phyloP scores from a whole-genome alignment of 2,113 vertebrate species.

The rat (Rattus norvegicus) region GRCr8 NC_086030.1:37761501-37762000 shows the following conservation, averaged over 20 bases:
- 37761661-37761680: not conserved
- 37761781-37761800: not conserved
- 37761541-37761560: not conserved
- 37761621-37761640: not conserved
- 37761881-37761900: not conserved
- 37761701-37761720: too few species aligned
- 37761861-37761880: not conserved
- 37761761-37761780: too few species aligned
- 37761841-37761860: not conserved
- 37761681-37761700: fast-evolving
- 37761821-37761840: not conserved
- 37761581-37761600: not conserved
- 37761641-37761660: not conserved
- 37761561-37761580: not conserved
- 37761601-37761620: not conserved
- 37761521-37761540: not conserved
- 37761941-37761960: constrained; percentile 85
- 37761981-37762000: constrained; percentile 96
- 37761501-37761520: not conserved
- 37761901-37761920: constrained; percentile 97
- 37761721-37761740: not conserved
- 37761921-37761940: constrained; percentile 81
- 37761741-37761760: not conserved
- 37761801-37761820: not conserved
- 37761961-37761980: constrained; percentile 91